Evolutionary conservation across 2,888 invertebrate genomes (phyloP), one percentile per base, ranked within the genome.

Genomic region (Cistogaster globosa): DNA sequence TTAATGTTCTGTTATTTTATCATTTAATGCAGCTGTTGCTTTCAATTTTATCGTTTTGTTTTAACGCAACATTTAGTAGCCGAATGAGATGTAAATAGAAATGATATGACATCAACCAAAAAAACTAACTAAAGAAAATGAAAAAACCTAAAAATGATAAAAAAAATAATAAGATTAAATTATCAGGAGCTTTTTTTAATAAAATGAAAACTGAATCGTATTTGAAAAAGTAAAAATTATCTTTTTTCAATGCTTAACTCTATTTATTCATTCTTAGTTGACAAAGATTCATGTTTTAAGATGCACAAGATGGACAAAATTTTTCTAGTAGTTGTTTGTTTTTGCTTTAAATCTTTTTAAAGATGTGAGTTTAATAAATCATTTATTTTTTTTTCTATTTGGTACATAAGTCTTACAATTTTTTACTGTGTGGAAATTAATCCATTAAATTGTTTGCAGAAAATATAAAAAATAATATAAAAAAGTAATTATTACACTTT

Each of bases 21-120:
- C 65, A 60, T 63, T 48, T 38, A 51, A 58, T 69, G 72, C 80
- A 68, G 76, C 72, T 78, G 75, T 74, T 76, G 67, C 55, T 72
- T 57, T 32, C 68, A 68, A 71, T 76, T 83, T 63, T 82, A 72
- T 81, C 75, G 51, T 79, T 81, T 68, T 87, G 87, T 89, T 90
- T 90, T 90, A 89, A 90, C 91, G 91, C 90, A 90, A 90, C 90
- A 91, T 91, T 91, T 90, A 88, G 88, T 89, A 90, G 90, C 87
- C 90, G 90, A 91, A 90, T 91, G 91, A 88, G 88, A 89, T 90
- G 91, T 91, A 91, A 91, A 90, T 87, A 89, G 90, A 84, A 90
- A 90, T 88, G 87, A 87, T 82, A 86, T 77, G 86, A 83, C 65
- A 72, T 38, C 6, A 79, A 57, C 48, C n/a, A n/a, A 38, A 55